Evolutionary conservation across 2,888 invertebrate genomes (phyloP), one percentile per base, ranked within the genome.

Genomic region (Nomada fabriciana): DNA sequence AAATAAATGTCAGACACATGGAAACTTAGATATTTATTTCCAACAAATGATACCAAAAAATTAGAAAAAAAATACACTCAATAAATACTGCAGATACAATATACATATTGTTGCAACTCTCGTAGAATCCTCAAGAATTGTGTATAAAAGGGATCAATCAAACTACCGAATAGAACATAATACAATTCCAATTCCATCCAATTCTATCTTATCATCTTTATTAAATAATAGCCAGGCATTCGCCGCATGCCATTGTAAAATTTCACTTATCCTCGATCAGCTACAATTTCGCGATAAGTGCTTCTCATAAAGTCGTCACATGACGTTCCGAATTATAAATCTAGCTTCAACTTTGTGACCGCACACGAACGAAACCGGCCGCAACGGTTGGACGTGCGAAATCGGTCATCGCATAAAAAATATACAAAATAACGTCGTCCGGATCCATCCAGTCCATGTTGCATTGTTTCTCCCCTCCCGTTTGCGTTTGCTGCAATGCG

Each of bases 221-320:
- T 64, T 64, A 63, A 63, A 63, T 63, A 63, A 63, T 63, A 15
- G 20, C 15, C 13, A 4, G 47, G 2, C 29, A 2, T 47, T 36
- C 29, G 29, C 36, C 29, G 29, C 36, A 23, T 36, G 36, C 20
- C 15, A 50, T 47, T 29, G 59, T 11, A 25, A 43, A 69, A 70
- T 50, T 70, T 70, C 70, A 23, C 50, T 70, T 70, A 60, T 60
- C 36, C 29, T n/a, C 47, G 23, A 60, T 70, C 60, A 20, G 15
- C 20, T 36, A 50, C 36, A 70, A 60, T 60, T 60, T 70, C 50
- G 9, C 47, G 10, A 36, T 18, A 50, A 70, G 70, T 50, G 70
- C 13, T 11, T 29, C 15, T 59, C 36, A 60, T 15, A 60, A 29
- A 25, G 10, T 10, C 4, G 55, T 68, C 55, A 57, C 43, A 18